These are phyloP conservation scores for Cyanistes caeruleus DNA, from an alignment of 2,113 vertebrate genomes.

Conservation along the genomic window DNA sequence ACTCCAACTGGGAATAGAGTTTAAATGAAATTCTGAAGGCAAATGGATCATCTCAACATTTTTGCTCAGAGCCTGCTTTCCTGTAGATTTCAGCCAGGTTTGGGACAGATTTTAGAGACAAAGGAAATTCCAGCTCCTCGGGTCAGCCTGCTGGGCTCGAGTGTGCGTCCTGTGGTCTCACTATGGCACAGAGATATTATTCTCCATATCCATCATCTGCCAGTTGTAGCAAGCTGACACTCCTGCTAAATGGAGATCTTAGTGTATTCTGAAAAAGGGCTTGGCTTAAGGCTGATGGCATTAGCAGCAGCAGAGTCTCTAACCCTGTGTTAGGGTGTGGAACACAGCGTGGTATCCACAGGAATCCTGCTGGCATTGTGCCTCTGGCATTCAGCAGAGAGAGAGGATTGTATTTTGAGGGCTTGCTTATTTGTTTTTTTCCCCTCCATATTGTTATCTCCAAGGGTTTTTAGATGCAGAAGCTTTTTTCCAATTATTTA, in stretches of 20 bases:
- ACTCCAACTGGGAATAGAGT: not conserved
- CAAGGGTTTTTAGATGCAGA: not conserved
- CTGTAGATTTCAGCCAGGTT: not conserved
- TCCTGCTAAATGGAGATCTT: too few relatives aligned
- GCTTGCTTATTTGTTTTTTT: not conserved
- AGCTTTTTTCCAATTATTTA: not conserved
- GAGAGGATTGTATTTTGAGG: not conserved
- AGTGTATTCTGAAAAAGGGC: not conserved
- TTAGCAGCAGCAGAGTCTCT: not conserved
- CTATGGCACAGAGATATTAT: not conserved
- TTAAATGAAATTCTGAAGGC: slow-evolving; percentile 27
- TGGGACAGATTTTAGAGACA: not conserved
- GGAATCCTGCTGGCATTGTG: not conserved
- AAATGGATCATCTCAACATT: not conserved
- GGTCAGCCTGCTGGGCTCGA: not conserved
- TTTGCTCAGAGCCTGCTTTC: not conserved
- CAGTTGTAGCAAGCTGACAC: not conserved
- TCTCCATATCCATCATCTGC: not conserved
- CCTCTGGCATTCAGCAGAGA: not conserved
- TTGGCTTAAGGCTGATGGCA: not conserved
- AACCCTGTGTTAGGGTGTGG: not conserved
- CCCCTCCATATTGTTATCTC: not conserved
- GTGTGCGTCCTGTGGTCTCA: fast-evolving
- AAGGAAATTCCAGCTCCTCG: not conserved
- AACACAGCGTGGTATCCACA: not conserved